Percentiles rank a stretch among this genome's conserved stretches.
These are phyloP conservation scores for Tupaia chinensis DNA, from an alignment of 2,113 vertebrate genomes.

Conservation along the genomic window DNA sequence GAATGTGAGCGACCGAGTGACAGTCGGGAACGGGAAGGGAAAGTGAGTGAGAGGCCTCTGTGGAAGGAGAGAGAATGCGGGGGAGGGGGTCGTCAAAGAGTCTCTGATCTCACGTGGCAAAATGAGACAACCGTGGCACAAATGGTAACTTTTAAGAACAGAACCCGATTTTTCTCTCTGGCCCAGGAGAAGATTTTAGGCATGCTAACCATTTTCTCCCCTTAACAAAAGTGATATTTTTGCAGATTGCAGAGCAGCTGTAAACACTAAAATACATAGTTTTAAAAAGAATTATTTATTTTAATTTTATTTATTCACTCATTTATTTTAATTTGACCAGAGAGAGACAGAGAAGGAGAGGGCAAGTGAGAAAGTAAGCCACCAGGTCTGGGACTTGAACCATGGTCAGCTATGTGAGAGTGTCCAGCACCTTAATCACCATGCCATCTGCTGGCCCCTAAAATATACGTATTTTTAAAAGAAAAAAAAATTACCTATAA, in stretches of 20 bases:
- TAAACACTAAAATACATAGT: not conserved
- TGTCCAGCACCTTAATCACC: too few species aligned
- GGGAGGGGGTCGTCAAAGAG: not conserved
- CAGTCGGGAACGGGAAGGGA: too few species aligned
- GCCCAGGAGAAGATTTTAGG: not conserved
- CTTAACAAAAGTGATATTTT: not conserved
- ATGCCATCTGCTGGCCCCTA: too few species aligned
- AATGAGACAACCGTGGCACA: not conserved
- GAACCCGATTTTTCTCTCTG: not conserved
- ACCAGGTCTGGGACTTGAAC: too few species aligned
- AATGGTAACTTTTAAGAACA: not conserved
- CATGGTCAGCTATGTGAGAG: too few species aligned
- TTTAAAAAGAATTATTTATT: too few species aligned
- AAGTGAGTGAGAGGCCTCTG: rapidly evolving
- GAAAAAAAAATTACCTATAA: not conserved
- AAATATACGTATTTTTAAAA: not conserved
- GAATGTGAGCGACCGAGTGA: not conserved
- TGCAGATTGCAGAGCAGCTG: not conserved
- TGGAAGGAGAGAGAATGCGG: not conserved
- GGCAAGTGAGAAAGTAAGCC: too few species aligned
- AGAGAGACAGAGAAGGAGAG: too few species aligned
- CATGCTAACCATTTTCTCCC: not conserved
- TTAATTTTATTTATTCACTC: too few species aligned
- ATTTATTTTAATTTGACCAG: too few species aligned
- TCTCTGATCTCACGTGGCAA: not conserved